Percentiles rank a stretch among this genome's conserved stretches.
Conservation (phyloP, 2,797 vertebrate genomes). For the Gorsachius magnificus region DNA sequence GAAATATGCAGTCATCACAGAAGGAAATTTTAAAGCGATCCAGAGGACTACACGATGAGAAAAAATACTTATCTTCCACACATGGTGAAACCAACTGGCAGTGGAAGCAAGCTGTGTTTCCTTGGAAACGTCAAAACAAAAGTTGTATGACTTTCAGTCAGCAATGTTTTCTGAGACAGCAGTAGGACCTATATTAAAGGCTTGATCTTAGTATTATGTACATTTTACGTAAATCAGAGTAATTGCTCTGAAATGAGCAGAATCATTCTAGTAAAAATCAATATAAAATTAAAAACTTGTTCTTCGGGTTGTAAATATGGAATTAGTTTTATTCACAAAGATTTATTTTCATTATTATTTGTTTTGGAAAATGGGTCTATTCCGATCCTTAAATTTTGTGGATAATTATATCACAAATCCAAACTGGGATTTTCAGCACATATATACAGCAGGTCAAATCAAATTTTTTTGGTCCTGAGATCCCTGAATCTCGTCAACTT, state of each 20-base stretch:
- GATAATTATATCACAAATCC: not conserved
- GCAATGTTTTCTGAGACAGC: conserved; percentile 42
- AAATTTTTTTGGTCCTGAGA: not conserved
- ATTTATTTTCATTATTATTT: not conserved
- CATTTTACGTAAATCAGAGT: not conserved
- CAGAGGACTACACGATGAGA: not conserved
- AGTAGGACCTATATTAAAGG: not conserved
- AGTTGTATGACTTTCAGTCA: conserved; percentile 46
- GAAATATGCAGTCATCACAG: conserved; percentile 23
- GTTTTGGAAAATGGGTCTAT: not conserved
- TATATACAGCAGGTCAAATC: not conserved
- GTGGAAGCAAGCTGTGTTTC: conserved; percentile 44
- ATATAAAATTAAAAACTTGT: not conserved
- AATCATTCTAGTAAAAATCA: not conserved
- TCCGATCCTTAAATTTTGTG: not conserved
- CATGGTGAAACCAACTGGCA: conserved; percentile 32
- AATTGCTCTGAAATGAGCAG: not conserved
- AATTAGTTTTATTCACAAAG: not conserved
- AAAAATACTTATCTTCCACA: conserved; percentile 38
- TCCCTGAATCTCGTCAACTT: not conserved
- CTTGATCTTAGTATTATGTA: not conserved
- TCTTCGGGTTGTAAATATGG: not conserved
- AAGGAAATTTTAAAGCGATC: conserved; percentile 28
- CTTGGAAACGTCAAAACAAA: conserved; percentile 59
- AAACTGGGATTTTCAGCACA: not conserved